Percentiles rank a stretch among this genome's conserved stretches.
phyloP scores from a whole-genome alignment of 37 sponge, comb jelly and placozoan genomes.

The Lycopodina hypogea region DNA sequence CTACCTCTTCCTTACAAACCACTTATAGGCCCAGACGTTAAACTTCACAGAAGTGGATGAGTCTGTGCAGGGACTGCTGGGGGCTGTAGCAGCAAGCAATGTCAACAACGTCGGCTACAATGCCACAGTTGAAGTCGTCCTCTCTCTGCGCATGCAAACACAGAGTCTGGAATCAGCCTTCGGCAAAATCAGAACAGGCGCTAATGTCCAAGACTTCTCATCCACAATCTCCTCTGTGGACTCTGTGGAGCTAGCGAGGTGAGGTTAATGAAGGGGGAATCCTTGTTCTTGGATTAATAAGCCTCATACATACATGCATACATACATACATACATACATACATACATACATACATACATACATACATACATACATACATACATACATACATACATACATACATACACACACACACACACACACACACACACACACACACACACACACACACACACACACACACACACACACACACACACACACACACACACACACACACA shows the following conservation, averaged over 20 bases:
- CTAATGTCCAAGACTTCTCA: slow-evolving; percentile 7
- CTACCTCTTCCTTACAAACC: too few relatives aligned
- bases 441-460: too few relatives aligned
- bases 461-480: too few relatives aligned
- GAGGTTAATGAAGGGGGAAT: not conserved
- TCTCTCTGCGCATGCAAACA: not conserved
- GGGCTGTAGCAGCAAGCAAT: not conserved
- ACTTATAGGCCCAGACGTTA: not conserved
- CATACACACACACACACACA: too few relatives aligned
- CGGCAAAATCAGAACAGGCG: not conserved
- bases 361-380: too few relatives aligned
- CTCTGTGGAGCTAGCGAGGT: not conserved
- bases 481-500: too few relatives aligned
- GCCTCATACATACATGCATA: too few relatives aligned
- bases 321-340: too few relatives aligned
- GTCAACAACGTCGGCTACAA: not conserved
- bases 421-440: too few relatives aligned
- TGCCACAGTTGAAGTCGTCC: not conserved
- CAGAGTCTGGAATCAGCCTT: not conserved
- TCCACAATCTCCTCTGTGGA: not conserved
- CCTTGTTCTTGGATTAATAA: not conserved
- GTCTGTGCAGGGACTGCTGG: not conserved
- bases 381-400: too few relatives aligned
- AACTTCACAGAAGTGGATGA: slow-evolving; percentile 1
- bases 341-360: too few relatives aligned